Evolutionary conservation across 2,113 vertebrate genomes (phyloP).

Genomic region (Indicator maculatus): DNA sequence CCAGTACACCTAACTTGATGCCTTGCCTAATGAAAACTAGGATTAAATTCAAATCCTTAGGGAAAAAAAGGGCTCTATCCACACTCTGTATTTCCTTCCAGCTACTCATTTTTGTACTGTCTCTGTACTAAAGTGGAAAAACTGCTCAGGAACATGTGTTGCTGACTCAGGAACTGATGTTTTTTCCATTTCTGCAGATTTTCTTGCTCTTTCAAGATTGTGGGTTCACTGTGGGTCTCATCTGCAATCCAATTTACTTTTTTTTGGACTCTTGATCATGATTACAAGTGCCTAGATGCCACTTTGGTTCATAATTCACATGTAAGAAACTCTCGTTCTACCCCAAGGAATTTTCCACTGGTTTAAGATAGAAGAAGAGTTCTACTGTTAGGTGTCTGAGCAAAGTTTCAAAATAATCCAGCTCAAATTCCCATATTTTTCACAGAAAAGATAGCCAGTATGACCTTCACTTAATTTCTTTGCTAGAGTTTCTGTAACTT

Average conservation of each 20-base stretch:
- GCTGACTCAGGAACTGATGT: not conserved
- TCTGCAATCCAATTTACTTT: not conserved
- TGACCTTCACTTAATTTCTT: constrained; percentile 8
- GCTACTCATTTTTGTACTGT: not conserved
- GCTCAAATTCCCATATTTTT: not conserved
- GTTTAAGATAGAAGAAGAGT: not conserved
- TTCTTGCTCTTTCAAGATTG: not conserved
- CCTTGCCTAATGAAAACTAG: not conserved
- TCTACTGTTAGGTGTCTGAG: not conserved
- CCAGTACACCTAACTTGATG: not conserved
- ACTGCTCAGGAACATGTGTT: not conserved
- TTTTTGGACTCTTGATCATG: not conserved
- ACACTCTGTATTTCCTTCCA: not conserved
- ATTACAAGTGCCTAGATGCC: not conserved
- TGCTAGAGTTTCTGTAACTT: not conserved
- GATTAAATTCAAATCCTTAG: not conserved
- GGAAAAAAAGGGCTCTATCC: not conserved
- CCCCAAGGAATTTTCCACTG: not conserved
- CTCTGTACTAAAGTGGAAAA: not conserved
- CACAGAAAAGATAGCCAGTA: not conserved
- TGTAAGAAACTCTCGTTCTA: fast-evolving
- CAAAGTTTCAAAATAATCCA: not conserved
- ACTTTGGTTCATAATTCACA: not conserved
- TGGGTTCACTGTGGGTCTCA: not conserved
- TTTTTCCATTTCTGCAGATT: not conserved